Evolutionary conservation across 2,797 vertebrate genomes (phyloP).

Genomic region (Poecilia picta): DNA sequence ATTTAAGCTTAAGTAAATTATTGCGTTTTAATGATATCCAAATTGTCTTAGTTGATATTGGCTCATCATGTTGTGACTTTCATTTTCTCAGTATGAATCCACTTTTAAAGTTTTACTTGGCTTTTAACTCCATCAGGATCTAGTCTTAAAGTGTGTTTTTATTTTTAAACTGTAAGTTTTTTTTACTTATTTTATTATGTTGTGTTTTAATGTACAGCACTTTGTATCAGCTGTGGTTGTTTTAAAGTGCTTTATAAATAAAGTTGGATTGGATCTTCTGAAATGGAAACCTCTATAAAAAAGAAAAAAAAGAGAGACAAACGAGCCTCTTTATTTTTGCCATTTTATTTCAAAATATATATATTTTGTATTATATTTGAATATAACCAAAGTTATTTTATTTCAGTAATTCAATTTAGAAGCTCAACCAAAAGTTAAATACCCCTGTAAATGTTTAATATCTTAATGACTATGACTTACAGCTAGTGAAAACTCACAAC

Average conservation of each 20-base stretch:
- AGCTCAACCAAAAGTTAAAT: not conserved
- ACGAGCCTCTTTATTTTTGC: too few relatives aligned
- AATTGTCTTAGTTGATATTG: not conserved
- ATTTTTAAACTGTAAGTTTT: too few relatives aligned
- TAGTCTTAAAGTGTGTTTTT: too few relatives aligned
- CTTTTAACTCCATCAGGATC: too few relatives aligned
- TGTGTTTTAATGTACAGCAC: too few relatives aligned
- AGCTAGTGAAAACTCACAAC: not conserved
- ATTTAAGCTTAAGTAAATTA: not conserved
- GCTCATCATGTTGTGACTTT: not conserved
- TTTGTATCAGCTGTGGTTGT: too few relatives aligned
- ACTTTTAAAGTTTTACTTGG: too few relatives aligned
- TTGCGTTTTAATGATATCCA: not conserved
- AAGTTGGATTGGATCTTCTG: too few relatives aligned
- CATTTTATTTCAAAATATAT: not conserved
- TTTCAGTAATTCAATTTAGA: not conserved
- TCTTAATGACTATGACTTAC: not conserved
- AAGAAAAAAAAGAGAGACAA: too few relatives aligned
- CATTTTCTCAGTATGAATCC: not conserved
- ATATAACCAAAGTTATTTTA: not conserved
- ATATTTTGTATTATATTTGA: not conserved
- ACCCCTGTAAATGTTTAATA: not conserved
- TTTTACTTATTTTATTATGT: too few relatives aligned
- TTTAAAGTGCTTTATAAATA: too few relatives aligned
- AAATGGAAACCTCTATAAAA: not conserved